Evolutionary conservation across 2,888 invertebrate species (phyloP).

Genomic region (Esperia sulphurella): DNA sequence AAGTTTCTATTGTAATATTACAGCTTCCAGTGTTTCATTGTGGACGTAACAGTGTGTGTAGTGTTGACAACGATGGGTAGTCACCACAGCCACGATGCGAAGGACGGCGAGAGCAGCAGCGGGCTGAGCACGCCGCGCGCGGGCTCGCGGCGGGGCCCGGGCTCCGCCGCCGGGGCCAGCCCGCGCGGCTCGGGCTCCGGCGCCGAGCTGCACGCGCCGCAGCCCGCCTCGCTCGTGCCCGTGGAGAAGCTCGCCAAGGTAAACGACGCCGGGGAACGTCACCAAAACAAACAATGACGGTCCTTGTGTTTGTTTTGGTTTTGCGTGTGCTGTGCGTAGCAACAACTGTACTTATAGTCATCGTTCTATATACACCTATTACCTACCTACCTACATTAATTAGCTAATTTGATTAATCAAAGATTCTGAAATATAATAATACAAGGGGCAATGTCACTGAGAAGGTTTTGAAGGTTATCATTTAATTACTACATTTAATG

Average conservation of each 20-base stretch:
- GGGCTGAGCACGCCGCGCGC: conserved; percentile 61
- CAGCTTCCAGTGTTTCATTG: neutral
- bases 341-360: too few species aligned
- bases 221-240: conserved; percentile 82
- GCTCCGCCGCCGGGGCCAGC: conserved; percentile 13
- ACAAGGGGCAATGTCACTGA: too few species aligned
- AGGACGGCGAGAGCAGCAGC: conserved; percentile 44
- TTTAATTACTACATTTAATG: too few species aligned
- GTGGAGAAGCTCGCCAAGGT: conserved; percentile 89
- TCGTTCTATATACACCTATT: too few species aligned
- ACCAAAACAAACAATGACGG: conserved; percentile 9
- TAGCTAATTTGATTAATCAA: too few species aligned
- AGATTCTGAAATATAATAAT: too few species aligned
- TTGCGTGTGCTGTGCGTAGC: conserved; percentile 6
- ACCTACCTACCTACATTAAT: too few species aligned
- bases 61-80: conserved; percentile 53
- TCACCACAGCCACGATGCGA: conserved; percentile 58
- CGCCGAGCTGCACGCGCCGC: conserved; percentile 78
- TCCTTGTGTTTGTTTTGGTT: conserved; percentile 9
- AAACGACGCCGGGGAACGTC: conserved; percentile 21
- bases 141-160: conserved; percentile 61
- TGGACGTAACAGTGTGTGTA: neutral
- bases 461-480: too few species aligned
- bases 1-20: neutral
- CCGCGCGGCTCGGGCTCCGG: conserved; percentile 84